Conservation (phyloP, 1,140 invertebrate species). For the Drosophila ogumai region DNA sequence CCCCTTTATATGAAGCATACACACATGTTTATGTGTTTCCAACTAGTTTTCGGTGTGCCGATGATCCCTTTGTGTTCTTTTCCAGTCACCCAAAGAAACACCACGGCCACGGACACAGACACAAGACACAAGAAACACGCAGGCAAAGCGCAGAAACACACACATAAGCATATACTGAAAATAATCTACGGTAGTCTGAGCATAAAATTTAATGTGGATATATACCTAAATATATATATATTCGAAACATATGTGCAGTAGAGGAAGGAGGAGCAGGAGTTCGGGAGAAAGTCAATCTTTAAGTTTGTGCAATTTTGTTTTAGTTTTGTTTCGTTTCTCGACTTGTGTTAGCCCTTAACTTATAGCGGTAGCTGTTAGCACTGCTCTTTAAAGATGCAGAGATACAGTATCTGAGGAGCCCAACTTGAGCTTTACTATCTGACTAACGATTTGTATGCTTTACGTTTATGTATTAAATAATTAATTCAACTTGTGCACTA, state of each 20-base stretch:
- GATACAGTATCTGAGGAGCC: conserved; percentile 44
- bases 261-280: conserved; percentile 10
- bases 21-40: conserved; percentile 39
- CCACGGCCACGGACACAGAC: conserved; percentile 27
- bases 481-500: conserved; percentile 36
- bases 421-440: conserved; percentile 56
- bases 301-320: conserved; percentile 39
- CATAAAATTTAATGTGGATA: conserved; percentile 70
- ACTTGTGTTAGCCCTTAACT: conserved; percentile 26
- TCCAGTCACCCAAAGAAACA: conserved; percentile 17
- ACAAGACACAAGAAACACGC: conserved; percentile 26
- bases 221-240: conserved; percentile 50
- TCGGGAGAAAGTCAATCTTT: conserved; percentile 19
- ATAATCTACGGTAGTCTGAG: conserved; percentile 79
- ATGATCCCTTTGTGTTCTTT: conserved; percentile 25
- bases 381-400: conserved; percentile 22
- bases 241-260: conserved; percentile 54
- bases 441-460: conserved; percentile 56
- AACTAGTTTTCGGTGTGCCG: conserved; percentile 20
- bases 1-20: conserved; percentile 42
- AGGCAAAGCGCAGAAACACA: conserved; percentile 17
- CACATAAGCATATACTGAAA: conserved; percentile 63
- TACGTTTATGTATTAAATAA: conserved; percentile 40
- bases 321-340: conserved; percentile 10
- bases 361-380: conserved; percentile 20